Evolutionary conservation across 2,113 vertebrate species (phyloP), one percentile per base, ranked within the genome.

Genomic region (Microtus oregoni): DNA sequence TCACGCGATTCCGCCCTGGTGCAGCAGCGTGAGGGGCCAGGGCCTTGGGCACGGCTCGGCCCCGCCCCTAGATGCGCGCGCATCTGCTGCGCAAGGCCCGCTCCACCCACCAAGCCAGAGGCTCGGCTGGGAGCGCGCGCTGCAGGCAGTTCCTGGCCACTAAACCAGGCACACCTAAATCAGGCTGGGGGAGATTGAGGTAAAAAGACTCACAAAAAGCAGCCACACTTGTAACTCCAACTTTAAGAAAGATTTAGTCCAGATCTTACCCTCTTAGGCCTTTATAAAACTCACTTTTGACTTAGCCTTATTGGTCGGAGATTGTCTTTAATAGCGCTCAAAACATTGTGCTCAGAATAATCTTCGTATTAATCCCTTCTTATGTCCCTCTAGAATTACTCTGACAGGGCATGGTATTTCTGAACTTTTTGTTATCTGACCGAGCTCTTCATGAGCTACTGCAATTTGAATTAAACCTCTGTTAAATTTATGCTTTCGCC

Each of bases 301-400:
- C 90, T 92, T 90, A 50, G 38, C 7, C 52, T 28, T 32, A n/a
- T 83, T 50, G 67, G 88, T 61, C 76, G 44, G 28, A 79, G 41
- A 65, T 58, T 17, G 20, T 77, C 15, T 52, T 70, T 85, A 50
- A 83, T 32, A n/a, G 82, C 79, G 83, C n/a, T 87, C 68, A 52
- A 88, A 77, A 77, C 32, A 11, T 58, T n/a, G 58, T 20, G 35
- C 17, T 68, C 52, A 38, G n/a, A 13, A 30, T 86, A n/a, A 76
- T 93, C 75, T 93, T 86, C 63, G 35, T 52, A 88, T 67, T 72
- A 76, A 72, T 32, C 4, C 38, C 47, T 65, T 79, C 28, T n/a
- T 44, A 85, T 30, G 17, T 75, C 95, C n/a, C 78, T 81, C 68
- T 95, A 92, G 78, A 95, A 87, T 92, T 92, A 67, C 67, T 94